phyloP scores from a whole-genome alignment of 1,140 invertebrate genomes.

The Tribolium castaneum region DNA sequence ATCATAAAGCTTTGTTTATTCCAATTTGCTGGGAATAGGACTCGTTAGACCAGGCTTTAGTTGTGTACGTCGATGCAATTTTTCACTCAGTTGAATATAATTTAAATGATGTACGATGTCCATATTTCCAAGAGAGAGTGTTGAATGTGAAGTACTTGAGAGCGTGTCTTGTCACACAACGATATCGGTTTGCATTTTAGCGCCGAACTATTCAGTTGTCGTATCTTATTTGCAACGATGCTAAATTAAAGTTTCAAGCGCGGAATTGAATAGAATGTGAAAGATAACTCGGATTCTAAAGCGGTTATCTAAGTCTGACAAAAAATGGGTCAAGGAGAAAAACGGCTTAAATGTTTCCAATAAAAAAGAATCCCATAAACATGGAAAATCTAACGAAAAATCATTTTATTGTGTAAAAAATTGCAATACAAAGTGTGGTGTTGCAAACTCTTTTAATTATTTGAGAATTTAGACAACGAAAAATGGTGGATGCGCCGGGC shows the following conservation, averaged over 20 bases:
- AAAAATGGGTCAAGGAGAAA: neutral
- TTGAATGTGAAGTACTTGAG: neutral
- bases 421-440: no score
- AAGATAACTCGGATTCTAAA: neutral
- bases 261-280: neutral
- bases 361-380: neutral
- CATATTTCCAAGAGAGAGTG: neutral
- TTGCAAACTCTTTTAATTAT: no score
- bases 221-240: neutral
- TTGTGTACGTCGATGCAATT: neutral
- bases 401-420: no score
- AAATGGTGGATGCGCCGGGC: constrained; percentile 17
- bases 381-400: neutral
- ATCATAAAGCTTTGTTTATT: constrained; percentile 16
- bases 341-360: neutral
- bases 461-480: no score
- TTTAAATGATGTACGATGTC: neutral
- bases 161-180: neutral
- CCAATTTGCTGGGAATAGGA: neutral
- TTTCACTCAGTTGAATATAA: neutral
- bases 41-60: neutral
- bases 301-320: neutral
- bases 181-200: constrained; percentile 14
- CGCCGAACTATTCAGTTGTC: neutral
- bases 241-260: neutral